Base-by-base conservation (phyloP, 2,888 invertebrate genomes). In the Eristalis intricaria region DNA sequence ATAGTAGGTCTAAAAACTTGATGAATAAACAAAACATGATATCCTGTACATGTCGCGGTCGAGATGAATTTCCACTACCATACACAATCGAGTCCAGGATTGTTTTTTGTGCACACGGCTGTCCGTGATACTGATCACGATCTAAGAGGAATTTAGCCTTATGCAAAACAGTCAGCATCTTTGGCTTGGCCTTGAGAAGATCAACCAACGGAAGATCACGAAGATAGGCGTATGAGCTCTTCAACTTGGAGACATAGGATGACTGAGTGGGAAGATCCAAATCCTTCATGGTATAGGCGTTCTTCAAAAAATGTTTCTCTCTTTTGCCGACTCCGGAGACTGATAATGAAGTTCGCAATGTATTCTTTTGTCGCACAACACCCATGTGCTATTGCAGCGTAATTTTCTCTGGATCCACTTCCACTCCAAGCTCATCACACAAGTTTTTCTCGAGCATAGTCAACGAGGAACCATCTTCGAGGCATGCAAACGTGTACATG, bases 381-480 rank as follows among this genome's bases (percentile, higher is more conserved):
- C 64, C 64, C 15, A 50, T 74, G 22, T 35, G 64, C 64, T 64
- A 74, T 4, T 61, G 74, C 13, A 74, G 43, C 4, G 4, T 5
- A 32, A 32, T 32, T 2, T 15, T 3, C 15, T 50, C 64, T 4
- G 74, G 19, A 13, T 22, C n/a, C 4, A 40, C 74, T 19, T 23
- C 50, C 13, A 64, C 10, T 26, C 35, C 64, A 10, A 32, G 5
- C 32, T 32, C 32, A 32, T 32, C 32, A 32, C 4, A 32, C 32
- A 32, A 5, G 32, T 32, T 7, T 32, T 32, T 32, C 32, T 4
- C 32, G 32, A 32, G 32, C 32, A 32, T 32, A 7, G 32, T 32
- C 32, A 64, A n/a, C 8, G 26, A 23, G 4, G 43, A 73, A 3
- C 50, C 73, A 19, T 73, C 63, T 13, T 74, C 74, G 19, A 65